Evolutionary conservation across 1,140 invertebrate genomes (phyloP), one percentile per base, ranked within the genome.

Genomic region (Drosophila pallidifrons): DNA sequence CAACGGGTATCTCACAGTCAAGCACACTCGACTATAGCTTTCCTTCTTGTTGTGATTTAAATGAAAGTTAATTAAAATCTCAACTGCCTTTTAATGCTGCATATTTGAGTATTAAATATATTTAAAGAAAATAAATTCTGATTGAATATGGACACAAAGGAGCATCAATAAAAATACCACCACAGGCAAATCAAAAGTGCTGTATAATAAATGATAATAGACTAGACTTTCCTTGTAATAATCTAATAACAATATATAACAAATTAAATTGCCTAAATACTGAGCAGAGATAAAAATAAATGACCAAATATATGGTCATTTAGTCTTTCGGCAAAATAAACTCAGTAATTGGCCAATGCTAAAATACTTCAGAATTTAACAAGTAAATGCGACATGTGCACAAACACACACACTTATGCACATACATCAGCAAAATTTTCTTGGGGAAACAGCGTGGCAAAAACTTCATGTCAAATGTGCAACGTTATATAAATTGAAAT

Each of bases 401-500:
- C 30, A 20, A 45, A 52, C 47, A 64, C 51, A 30, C 4, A 55
- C 45, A 61, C 49, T 52, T n/a, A 47, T 46, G 8, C 20, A 65
- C 45, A 49, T 38, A 52, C 38, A 59, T 28, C 61, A 15, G 1
- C 35, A 49, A 32, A 32, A 38, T 51, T 35, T 61, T 38, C 2
- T 45, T 15, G 3, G 52, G 20, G 20, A 11, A 57, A 30, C n/a
- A 25, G 45, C 46, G 32, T 61, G 10, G 65, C 30, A 65, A 64
- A 59, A 74, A 69, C 13, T 65, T 58, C 52, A 60, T 71, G 75
- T 70, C 70, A 58, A 69, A 78, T 55, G 79, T 78, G 72, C 76
- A 79, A 74, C 52, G 59, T 74, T 77, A 82, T 69, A 82, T 79
- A 82, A 87, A 88, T 88, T 83, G 74, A 81, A 88, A 89, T 88